phyloP scores from a whole-genome alignment of 2,113 vertebrate genomes.

The Amphilophus citrinellus region DNA sequence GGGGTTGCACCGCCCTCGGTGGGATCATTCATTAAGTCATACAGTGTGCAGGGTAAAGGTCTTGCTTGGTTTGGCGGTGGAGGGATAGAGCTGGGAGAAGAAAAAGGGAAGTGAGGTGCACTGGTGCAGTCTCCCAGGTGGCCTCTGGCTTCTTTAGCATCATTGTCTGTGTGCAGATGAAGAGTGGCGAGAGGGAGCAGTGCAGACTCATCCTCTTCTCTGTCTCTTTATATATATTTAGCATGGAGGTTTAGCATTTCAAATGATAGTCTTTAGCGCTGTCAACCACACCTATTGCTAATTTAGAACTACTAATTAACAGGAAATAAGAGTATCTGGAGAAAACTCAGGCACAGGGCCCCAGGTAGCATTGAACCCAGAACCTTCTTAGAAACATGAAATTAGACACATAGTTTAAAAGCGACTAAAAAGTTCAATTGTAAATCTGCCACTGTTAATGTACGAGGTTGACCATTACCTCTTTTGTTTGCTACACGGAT shows the following conservation, averaged over 20 bases:
- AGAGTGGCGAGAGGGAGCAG: not conserved
- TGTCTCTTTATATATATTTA: not conserved
- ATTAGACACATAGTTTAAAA: not conserved
- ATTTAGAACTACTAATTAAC: not conserved
- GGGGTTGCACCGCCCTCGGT: not conserved
- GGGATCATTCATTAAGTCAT: conserved; percentile 24
- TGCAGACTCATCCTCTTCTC: not conserved
- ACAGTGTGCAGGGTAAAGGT: conserved; percentile 14
- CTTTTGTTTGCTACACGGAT: not conserved
- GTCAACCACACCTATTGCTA: not conserved
- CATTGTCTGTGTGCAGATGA: not conserved
- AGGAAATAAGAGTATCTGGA: not conserved
- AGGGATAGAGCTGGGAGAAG: not conserved
- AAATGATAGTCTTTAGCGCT: not conserved
- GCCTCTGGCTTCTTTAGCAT: not conserved
- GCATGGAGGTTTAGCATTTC: not conserved
- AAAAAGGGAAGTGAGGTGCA: not conserved
- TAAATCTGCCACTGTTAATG: not conserved
- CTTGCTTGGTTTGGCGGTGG: not conserved
- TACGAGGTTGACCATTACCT: not conserved
- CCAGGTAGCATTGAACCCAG: not conserved
- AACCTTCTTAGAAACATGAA: not conserved
- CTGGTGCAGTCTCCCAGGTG: conserved; percentile 13
- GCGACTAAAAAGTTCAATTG: rapidly evolving
- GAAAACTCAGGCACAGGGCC: not conserved